These are phyloP conservation scores for Brachionus rotundiformis DNA, from an alignment of 1,140 invertebrate species.

Conservation along the genomic window DNA sequence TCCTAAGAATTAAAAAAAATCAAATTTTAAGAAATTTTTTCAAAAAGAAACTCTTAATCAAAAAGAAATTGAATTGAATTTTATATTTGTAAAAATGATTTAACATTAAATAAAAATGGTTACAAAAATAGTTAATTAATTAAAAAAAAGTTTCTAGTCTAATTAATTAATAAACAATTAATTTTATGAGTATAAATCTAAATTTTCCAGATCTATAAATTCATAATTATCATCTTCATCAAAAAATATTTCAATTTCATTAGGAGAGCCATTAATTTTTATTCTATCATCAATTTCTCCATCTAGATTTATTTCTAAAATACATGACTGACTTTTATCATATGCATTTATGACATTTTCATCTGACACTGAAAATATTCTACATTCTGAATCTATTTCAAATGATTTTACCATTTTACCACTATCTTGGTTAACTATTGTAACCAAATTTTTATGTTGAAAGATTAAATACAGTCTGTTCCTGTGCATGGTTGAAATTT, in stretches of 20 bases:
- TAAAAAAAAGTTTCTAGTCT: too few relatives aligned
- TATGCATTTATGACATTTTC: constrained; percentile 5
- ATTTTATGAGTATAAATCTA: background rate
- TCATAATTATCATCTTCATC: constrained; percentile 16
- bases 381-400: background rate
- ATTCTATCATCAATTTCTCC: background rate
- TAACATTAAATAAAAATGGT: too few relatives aligned
- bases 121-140: background rate
- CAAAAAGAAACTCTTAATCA: too few relatives aligned
- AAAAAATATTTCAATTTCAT: background rate
- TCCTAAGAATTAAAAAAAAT: too few relatives aligned
- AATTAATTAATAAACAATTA: background rate
- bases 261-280: background rate
- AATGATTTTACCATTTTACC: background rate
- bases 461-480: background rate
- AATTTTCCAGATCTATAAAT: background rate
- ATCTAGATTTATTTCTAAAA: background rate
- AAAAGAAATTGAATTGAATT: too few relatives aligned
- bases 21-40: too few relatives aligned
- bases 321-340: background rate
- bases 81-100: too few relatives aligned
- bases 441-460: background rate
- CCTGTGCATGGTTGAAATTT: background rate
- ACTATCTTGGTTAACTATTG: background rate
- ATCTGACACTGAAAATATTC: background rate